These are phyloP conservation scores for Cephus pygmeus DNA, from an alignment of 2,888 invertebrate species.

Conservation along the genomic window DNA sequence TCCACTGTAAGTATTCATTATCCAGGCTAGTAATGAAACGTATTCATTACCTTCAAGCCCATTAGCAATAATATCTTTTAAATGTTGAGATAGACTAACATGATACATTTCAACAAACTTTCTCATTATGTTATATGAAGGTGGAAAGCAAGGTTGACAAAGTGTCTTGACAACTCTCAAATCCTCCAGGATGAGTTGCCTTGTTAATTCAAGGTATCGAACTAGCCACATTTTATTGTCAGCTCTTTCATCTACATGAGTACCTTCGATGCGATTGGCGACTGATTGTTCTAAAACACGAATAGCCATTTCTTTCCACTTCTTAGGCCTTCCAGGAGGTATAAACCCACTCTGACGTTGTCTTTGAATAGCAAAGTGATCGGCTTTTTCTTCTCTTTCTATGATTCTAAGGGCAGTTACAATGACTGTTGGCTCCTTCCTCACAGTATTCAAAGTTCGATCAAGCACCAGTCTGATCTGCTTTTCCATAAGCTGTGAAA, in stretches of 20 bases:
- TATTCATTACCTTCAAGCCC: conserved; percentile 97
- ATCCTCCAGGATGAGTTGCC: conserved; percentile 91
- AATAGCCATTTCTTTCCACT: conserved; percentile 89
- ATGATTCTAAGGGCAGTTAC: conserved; percentile 96
- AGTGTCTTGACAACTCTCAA: conserved; percentile 89
- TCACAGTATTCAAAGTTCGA: conserved; percentile 91
- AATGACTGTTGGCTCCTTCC: conserved; percentile 94
- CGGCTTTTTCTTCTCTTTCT: conserved; percentile 96
- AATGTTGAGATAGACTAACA: conserved; percentile 81
- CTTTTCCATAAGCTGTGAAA: conserved; percentile 89
- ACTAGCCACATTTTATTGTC: conserved; percentile 97
- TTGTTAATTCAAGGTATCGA: conserved; percentile 87
- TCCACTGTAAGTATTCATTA: conserved; percentile 89
- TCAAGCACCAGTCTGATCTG: conserved; percentile 91
- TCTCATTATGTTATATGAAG: conserved; percentile 91
- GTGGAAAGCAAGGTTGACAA: conserved; percentile 95
- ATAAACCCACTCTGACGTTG: conserved; percentile 87
- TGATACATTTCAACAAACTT: conserved; percentile 96
- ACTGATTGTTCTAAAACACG: conserved; percentile 84
- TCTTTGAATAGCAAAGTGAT: conserved; percentile 85
- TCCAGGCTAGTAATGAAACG: conserved; percentile 93
- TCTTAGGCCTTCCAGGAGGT: conserved; percentile 94
- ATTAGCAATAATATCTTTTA: conserved; percentile 87
- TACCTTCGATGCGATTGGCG: conserved; percentile 90
- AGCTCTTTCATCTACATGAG: conserved; percentile 89